Evolutionary conservation across 1,140 invertebrate genomes (phyloP).

Genomic region (Drosophila asahinai): DNA sequence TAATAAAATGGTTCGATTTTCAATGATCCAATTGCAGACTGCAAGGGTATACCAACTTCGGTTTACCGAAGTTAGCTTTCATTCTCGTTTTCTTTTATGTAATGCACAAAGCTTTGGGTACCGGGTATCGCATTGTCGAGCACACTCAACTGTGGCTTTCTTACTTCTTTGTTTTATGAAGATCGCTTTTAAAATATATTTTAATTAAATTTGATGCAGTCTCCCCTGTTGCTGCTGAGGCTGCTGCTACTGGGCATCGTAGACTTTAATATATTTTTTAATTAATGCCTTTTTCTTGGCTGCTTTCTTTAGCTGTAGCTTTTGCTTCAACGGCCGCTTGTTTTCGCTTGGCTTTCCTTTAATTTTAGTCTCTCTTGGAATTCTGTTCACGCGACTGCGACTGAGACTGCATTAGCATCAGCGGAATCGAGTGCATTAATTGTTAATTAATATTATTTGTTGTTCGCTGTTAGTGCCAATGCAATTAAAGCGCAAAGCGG

Average conservation of each 20-base stretch:
- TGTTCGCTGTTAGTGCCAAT: conserved; percentile 45
- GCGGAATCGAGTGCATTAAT: conserved; percentile 64
- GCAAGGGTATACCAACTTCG: too few species aligned
- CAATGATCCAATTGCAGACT: too few species aligned
- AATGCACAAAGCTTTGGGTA: too few species aligned
- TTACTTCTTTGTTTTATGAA: conserved; percentile 30
- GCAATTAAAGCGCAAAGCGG: conserved; percentile 72
- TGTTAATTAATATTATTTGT: conserved; percentile 75
- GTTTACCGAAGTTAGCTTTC: too few species aligned
- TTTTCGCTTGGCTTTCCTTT: conserved; percentile 24
- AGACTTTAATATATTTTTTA: conserved; percentile 72
- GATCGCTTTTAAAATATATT: conserved; percentile 59
- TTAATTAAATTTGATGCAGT: conserved; percentile 72
- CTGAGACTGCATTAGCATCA: conserved; percentile 28
- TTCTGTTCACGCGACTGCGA: conserved; percentile 43
- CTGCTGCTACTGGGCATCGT: conserved; percentile 11
- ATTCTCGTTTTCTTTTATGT: too few species aligned
- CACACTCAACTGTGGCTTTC: too few species aligned
- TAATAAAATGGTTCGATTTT: too few species aligned
- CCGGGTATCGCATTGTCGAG: too few species aligned
- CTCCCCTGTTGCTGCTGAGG: background rate
- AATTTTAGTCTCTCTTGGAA: conserved; percentile 3
- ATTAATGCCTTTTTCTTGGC: conserved; percentile 76
- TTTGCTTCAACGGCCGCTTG: conserved; percentile 10
- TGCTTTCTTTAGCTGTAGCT: conserved; percentile 46